Evolutionary conservation across 1,140 invertebrate species (phyloP), one percentile per base, ranked within the genome.

Genomic region (Nasonia vitripennis): DNA sequence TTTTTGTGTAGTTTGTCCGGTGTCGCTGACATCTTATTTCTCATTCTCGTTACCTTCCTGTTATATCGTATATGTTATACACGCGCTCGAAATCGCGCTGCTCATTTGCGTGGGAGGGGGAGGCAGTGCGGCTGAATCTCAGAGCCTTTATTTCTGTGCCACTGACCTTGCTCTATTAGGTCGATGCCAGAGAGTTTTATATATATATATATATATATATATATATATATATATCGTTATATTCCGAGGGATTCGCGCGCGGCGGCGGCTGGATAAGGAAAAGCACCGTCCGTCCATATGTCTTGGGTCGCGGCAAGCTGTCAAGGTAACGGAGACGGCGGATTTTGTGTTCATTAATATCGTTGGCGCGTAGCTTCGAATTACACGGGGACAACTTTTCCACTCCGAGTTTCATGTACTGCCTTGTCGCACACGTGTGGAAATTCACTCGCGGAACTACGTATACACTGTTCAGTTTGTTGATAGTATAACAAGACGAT

Each of bases 91-190:
- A 41, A 41, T 41, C 41, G 41, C 41, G 41, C 6, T 7, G 7
- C 41, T 45, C 5, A 9, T 45, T 45, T 10, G 41, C 41, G 41
- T 45, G 9, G 41, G 41, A 45, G 41, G 41, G 41, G 1, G 27
- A 37, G 34, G 34, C 5, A 37, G 34, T 37, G 14, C 7, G 1
- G 17, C 27, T 78, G 10, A 20, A 37, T 20, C 2, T 31, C 48
- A 34, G 27, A 27, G 27, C 41, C 45, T 27, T 82, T 31, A 71
- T 82, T 74, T 82, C 75, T 51, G 71, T 27, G 45, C 23, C 41
- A 75, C 9, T 82, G 48, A 82, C 81, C 81, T 82, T 82, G 70
- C 9, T 12, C 6, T 23, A 17, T 82, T 83, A 68, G 17, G 71
- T 77, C 73, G 55, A 77, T 83, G 34, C 34, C 11, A 34, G 11